These are phyloP conservation scores for Aproaerema taeniolella DNA, from an alignment of 2,888 invertebrate genomes.

Conservation along the genomic window DNA sequence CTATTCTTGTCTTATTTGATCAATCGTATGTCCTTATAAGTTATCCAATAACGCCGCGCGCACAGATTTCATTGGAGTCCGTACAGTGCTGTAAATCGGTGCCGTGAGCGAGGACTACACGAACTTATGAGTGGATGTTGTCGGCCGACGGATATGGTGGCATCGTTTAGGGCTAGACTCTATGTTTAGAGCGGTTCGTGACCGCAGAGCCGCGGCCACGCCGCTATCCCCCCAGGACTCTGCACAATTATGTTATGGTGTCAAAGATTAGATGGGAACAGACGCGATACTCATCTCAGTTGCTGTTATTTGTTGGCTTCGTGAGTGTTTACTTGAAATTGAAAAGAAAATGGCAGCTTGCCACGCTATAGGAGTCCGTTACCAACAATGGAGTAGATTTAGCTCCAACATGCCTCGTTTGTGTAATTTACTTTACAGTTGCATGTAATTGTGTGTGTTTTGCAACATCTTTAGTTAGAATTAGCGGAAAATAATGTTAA, in stretches of 20 bases:
- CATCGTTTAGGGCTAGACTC: conserved; percentile 64
- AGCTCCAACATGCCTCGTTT: no score
- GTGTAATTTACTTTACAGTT: no score
- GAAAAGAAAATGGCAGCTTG: conserved; percentile 7
- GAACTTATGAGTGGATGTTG: conserved; percentile 49
- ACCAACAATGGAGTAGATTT: no score
- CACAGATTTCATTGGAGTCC: conserved; percentile 7
- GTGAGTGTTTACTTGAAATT: conserved; percentile 6
- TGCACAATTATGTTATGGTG: conserved; percentile 65
- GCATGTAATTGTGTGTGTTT: no score
- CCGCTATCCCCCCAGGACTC: conserved; percentile 54
- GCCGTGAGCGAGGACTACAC: conserved; percentile 41
- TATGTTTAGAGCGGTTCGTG: conserved; percentile 69
- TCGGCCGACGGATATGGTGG: conserved; percentile 66
- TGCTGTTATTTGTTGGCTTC: conserved; percentile 5
- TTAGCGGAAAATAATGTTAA: no score
- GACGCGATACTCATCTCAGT: conserved; percentile 33
- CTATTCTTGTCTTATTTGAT: conserved; percentile 17
- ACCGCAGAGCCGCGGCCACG: conserved; percentile 48
- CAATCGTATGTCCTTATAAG: conserved; percentile 18
- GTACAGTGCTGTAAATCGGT: conserved; percentile 22
- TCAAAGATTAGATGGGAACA: conserved; percentile 52
- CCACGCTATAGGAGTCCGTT: no score
- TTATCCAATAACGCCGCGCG: conserved; percentile 12
- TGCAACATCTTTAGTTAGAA: no score